Base-by-base conservation (phyloP, 2,797 vertebrate species). In the Phrynocephalus forsythii region DNA sequence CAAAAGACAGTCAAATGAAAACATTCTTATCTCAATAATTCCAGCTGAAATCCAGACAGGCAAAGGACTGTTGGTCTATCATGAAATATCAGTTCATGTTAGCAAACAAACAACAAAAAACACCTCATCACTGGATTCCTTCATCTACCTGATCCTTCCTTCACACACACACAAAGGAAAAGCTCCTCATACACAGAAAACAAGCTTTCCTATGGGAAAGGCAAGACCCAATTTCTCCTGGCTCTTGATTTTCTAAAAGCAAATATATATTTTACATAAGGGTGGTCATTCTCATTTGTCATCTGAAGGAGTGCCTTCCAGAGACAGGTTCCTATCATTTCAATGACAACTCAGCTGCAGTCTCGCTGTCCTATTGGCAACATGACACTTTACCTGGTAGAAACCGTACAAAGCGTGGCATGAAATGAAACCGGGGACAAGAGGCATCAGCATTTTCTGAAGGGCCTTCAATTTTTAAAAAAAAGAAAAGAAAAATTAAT, bases 401-500 rank as follows among this genome's bases (percentile, higher is more conserved):
- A 95, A 99, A 99, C 83, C 98, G 94, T 91, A 99, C 99, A 92
- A 99, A 99, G 63, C 99, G 98, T 0, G 99, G 99, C 98, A 99
- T 98, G 95, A 99, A 99, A 94, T 99, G 99, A 93, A 99, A 99
- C 89, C 97, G 97, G 77, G 97, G 98, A 92, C 98, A 99, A 48
- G 95, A 97, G 13, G 96, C 5, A 72, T 95, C 78, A 52, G 95
- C 96, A 0, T 89, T 92, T 73, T 99, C 98, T 86, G 97, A 97
- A 86, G 98, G 98, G 95, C 97, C 99, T 99, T 94, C 69, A 92
- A 85, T 88, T 81, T 88, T 80, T n/a, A n/a, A 89, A 87, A 56
- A 68, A 77, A 6, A 87, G 3, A 28, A 44, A 44, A 86, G 69
- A 76, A 92, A 77, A 91, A 38, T 26, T 68, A 91, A 79, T 13